Percentiles rank a stretch among this genome's conserved stretches.
phyloP scores from a whole-genome alignment of 2,888 invertebrate genomes.

The Rhodophaea formosa region DNA sequence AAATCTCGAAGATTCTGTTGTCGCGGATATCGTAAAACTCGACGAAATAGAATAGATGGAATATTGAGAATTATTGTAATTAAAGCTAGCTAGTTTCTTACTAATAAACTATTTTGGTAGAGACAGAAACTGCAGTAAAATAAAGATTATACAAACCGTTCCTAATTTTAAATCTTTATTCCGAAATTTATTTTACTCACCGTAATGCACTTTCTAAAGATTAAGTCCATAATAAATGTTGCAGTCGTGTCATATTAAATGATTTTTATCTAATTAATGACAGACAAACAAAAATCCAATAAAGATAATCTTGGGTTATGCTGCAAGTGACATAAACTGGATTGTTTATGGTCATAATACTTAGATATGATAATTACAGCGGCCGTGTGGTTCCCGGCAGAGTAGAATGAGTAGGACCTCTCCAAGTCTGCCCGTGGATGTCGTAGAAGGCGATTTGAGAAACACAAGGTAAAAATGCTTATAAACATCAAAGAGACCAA shows the following conservation, averaged over 20 bases:
- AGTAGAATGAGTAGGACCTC: too few species aligned
- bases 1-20: too few species aligned
- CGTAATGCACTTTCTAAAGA: not conserved
- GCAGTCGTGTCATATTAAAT: not conserved
- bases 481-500: too few species aligned
- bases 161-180: constrained; percentile 4
- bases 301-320: constrained; percentile 7
- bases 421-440: too few species aligned
- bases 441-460: too few species aligned
- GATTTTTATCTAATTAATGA: constrained; percentile 4
- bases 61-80: too few species aligned
- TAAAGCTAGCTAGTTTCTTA: too few species aligned
- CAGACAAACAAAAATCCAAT: not conserved
- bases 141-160: not conserved
- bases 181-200: not conserved
- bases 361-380: not conserved
- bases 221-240: not conserved
- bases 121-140: constrained; percentile 5
- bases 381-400: too few species aligned
- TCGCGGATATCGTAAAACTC: too few species aligned
- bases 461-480: too few species aligned
- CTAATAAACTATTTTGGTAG: constrained; percentile 3
- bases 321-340: not conserved
- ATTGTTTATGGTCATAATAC: constrained; percentile 1
- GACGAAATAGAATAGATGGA: too few species aligned